Evolutionary conservation across 92 coral and sea anemone species (phyloP).

Genomic region (Zoanthus solanderi): DNA sequence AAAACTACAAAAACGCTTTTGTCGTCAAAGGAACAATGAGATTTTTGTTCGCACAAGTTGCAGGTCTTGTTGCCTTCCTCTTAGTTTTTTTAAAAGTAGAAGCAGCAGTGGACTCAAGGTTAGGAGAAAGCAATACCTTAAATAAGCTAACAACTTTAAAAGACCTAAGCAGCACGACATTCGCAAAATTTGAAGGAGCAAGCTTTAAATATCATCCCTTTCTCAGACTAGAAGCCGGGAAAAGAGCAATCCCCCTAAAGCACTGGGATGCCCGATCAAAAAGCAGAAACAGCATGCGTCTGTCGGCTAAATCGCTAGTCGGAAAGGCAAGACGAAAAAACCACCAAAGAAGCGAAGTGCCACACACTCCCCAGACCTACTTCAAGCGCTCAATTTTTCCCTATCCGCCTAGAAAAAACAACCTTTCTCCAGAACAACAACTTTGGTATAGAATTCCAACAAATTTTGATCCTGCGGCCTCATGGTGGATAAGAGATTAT

Average conservation of each 20-base stretch:
- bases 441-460: background rate
- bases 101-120: background rate
- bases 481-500: background rate
- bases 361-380: constrained; percentile 13
- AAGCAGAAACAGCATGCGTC: background rate
- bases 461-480: background rate
- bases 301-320: background rate
- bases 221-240: background rate
- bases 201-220: background rate
- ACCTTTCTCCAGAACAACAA: background rate
- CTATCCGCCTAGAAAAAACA: background rate
- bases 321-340: background rate
- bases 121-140: background rate
- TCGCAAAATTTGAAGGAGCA: background rate
- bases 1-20: background rate
- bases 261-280: background rate
- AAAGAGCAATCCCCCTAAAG: too few species aligned
- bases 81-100: background rate
- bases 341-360: background rate
- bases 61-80: background rate
- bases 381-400: constrained; percentile 9
- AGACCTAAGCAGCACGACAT: background rate
- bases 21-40: constrained; percentile 19
- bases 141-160: background rate
- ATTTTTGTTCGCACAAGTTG: background rate